Conservation (phyloP, 2,797 vertebrate genomes). For the Hydrocynus forskahlii region DNA sequence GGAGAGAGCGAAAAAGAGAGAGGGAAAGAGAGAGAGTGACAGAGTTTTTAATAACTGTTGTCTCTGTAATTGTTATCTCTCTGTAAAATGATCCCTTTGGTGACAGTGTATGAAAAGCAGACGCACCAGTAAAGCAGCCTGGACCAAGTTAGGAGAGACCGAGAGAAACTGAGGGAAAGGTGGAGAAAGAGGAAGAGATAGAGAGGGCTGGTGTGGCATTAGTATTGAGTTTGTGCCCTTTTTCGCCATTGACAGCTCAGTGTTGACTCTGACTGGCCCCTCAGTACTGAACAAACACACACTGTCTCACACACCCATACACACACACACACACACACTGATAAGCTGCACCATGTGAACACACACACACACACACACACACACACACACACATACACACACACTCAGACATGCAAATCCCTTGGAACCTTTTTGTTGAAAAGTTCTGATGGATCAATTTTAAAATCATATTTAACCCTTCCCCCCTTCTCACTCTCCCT, state of each 20-base stretch:
- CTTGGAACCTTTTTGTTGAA: background rate
- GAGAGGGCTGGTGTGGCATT: background rate
- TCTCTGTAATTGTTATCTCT: background rate
- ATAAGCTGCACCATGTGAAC: too few relatives aligned
- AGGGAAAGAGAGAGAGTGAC: background rate
- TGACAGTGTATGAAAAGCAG: background rate
- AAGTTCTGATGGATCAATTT: background rate
- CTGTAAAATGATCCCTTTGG: background rate
- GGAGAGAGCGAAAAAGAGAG: background rate
- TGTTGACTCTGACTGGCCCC: slow-evolving; percentile 58
- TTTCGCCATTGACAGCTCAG: slow-evolving; percentile 60
- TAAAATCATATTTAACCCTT: background rate
- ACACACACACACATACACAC: background rate
- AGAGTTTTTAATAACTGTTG: background rate
- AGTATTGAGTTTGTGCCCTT: slow-evolving; percentile 34
- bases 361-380: slow-evolving; percentile 15
- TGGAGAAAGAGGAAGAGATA: background rate
- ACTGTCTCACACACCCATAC: slow-evolving; percentile 17
- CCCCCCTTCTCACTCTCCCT: background rate
- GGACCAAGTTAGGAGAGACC: background rate
- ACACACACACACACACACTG: background rate
- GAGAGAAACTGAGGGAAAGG: background rate
- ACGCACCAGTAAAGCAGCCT: background rate
- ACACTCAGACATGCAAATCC: slow-evolving; percentile 22
- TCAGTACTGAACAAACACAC: slow-evolving; percentile 56